phyloP scores from a whole-genome alignment of 1,140 invertebrate genomes.

The Drosophila virilis region DNA sequence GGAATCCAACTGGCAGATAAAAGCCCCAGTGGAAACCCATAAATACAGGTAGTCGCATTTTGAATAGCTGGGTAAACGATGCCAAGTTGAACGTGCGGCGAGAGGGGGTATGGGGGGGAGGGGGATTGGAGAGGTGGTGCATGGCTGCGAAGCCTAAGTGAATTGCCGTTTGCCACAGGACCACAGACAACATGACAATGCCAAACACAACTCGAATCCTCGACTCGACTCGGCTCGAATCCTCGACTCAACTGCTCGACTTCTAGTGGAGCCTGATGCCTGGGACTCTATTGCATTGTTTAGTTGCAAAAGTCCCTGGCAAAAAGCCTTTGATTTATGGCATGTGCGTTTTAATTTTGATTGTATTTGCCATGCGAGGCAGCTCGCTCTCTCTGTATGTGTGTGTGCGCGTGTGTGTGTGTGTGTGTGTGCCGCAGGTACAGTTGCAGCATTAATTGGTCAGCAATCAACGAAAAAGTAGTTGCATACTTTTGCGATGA shows the following conservation, averaged over 20 bases:
- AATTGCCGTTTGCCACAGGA: slow-evolving; percentile 64
- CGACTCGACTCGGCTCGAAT: slow-evolving; percentile 20
- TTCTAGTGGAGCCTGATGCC: slow-evolving; percentile 15
- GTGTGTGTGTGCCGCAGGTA: slow-evolving; percentile 18
- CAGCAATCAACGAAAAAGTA: slow-evolving; percentile 37
- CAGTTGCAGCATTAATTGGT: slow-evolving; percentile 55
- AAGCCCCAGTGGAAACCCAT: slow-evolving; percentile 70
- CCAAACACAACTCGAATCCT: slow-evolving; percentile 34
- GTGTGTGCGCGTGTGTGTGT: background rate
- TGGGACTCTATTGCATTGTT: slow-evolving; percentile 52
- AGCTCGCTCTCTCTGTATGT: background rate
- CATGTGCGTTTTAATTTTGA: slow-evolving; percentile 77
- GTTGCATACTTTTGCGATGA: slow-evolving; percentile 34
- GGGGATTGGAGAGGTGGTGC: background rate
- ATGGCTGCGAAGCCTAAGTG: slow-evolving; percentile 55
- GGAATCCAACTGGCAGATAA: slow-evolving; percentile 81
- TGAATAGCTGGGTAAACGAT: slow-evolving; percentile 75
- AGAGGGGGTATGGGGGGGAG: background rate
- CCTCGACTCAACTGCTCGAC: slow-evolving; percentile 13
- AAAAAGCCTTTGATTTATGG: slow-evolving; percentile 76
- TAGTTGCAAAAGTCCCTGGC: slow-evolving; percentile 42
- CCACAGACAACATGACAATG: slow-evolving; percentile 69
- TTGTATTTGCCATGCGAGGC: slow-evolving; percentile 52
- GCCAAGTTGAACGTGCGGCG: slow-evolving; percentile 43
- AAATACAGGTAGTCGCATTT: slow-evolving; percentile 76